Conservation (phyloP, 2,888 invertebrate species). For the Lapara coniferarum region DNA sequence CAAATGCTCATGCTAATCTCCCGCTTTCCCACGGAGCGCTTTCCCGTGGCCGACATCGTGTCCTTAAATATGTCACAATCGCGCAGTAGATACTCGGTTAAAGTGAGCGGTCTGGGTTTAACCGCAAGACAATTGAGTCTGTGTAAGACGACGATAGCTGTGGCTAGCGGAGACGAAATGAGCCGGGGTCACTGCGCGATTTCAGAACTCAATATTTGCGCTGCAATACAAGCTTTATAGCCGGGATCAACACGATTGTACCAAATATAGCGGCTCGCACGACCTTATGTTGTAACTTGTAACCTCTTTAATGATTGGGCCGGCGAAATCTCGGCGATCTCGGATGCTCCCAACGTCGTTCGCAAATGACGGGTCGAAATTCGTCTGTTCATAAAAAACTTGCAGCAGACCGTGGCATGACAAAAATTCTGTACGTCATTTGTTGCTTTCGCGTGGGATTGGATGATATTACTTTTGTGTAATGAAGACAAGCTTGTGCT, state of each 20-base stretch:
- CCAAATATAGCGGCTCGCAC: constrained; percentile 56
- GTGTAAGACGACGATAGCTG: constrained; percentile 60
- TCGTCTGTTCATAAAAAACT: constrained; percentile 35
- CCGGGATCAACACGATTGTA: constrained; percentile 66
- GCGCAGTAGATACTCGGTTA: constrained; percentile 34
- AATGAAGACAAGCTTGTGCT: constrained; percentile 65
- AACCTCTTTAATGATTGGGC: constrained; percentile 56
- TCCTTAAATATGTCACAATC: constrained; percentile 27
- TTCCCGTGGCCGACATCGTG: constrained; percentile 10
- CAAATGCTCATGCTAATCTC: constrained; percentile 26
- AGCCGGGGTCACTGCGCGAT: constrained; percentile 67
- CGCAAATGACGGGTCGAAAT: constrained; percentile 6
- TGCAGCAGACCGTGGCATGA: constrained; percentile 35
- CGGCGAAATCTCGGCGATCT: constrained; percentile 45
- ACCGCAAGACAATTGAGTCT: constrained; percentile 71
- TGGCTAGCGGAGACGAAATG: constrained; percentile 72
- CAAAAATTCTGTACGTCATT: constrained; percentile 48
- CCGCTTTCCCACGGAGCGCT: not conserved
- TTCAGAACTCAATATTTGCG: constrained; percentile 73
- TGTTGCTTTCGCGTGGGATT: constrained; percentile 50
- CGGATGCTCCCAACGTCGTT: not conserved
- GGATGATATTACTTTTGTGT: constrained; percentile 60
- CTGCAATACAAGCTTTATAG: constrained; percentile 77
- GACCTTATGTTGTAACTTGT: constrained; percentile 43
- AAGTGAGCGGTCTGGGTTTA: constrained; percentile 42